Conservation (phyloP, 2,113 vertebrate genomes). For the Oncorhynchus tshawytscha region DNA sequence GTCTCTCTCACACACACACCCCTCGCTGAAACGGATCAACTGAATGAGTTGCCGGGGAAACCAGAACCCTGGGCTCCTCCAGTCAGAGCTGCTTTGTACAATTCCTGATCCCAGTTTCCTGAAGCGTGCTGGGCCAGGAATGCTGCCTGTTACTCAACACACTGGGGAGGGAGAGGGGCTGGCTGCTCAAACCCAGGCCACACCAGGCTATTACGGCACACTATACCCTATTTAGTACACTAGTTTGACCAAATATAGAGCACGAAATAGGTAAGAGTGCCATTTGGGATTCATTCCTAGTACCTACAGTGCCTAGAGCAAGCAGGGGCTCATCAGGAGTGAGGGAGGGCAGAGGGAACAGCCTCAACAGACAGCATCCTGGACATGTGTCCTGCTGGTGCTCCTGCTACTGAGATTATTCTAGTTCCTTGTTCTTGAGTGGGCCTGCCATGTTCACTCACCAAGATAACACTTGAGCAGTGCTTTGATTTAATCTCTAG, state of each 20-base stretch:
- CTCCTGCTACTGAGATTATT: no score
- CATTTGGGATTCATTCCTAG: no score
- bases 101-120: constrained; percentile 61
- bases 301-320: constrained; percentile 7
- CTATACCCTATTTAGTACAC: no score
- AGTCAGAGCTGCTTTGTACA: constrained; percentile 43
- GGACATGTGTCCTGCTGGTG: background rate
- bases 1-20: background rate
- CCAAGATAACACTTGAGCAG: no score
- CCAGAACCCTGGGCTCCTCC: constrained; percentile 59
- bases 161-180: background rate
- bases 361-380: background rate
- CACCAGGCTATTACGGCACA: background rate
- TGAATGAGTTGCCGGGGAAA: constrained; percentile 64
- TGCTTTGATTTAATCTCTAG: no score
- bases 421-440: no score
- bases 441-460: no score
- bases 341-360: background rate
- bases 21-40: constrained; percentile 50
- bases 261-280: constrained; percentile 3
- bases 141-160: constrained; percentile 59
- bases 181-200: no score
- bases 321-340: constrained; percentile 6
- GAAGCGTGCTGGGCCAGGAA: constrained; percentile 64
- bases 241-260: no score